phyloP scores from a whole-genome alignment of 1,140 invertebrate genomes.

The Eulimnadia texana region DNA sequence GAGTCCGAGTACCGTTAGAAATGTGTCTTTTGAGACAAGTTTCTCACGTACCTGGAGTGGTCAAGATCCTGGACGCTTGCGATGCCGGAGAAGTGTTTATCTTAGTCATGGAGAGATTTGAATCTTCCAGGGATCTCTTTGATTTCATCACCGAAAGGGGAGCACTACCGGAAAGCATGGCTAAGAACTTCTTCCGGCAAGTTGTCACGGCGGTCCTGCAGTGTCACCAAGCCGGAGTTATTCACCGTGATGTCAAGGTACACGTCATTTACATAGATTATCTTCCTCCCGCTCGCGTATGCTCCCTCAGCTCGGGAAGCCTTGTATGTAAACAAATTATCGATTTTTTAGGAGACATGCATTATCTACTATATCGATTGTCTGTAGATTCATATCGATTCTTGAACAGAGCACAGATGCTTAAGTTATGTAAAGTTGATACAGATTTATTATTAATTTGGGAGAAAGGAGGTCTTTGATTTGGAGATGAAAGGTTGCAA shows the following conservation, averaged over 20 bases:
- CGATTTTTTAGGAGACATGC: too few relatives aligned
- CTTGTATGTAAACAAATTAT: too few relatives aligned
- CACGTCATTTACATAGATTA: too few relatives aligned
- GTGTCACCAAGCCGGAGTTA: constrained; percentile 36
- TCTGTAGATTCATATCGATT: too few relatives aligned
- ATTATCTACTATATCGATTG: too few relatives aligned
- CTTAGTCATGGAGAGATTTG: constrained; percentile 48
- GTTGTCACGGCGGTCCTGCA: constrained; percentile 36
- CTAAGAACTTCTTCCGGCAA: constrained; percentile 35
- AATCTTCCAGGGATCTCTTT: constrained; percentile 46
- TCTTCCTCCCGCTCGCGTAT: too few relatives aligned
- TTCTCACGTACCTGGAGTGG: constrained; percentile 42
- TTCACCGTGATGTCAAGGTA: constrained; percentile 52
- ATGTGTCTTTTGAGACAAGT: constrained; percentile 42
- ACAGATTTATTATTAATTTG: too few relatives aligned
- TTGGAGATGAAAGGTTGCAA: too few relatives aligned
- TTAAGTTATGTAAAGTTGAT: too few relatives aligned
- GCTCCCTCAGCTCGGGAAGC: too few relatives aligned
- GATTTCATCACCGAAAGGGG: constrained; percentile 50
- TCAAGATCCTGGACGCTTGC: constrained; percentile 44
- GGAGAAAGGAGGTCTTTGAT: too few relatives aligned
- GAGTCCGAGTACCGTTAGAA: constrained; percentile 41
- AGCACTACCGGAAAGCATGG: constrained; percentile 37
- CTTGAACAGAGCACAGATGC: too few relatives aligned
- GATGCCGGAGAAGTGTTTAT: constrained; percentile 38